Evolutionary conservation across 2,888 invertebrate genomes (phyloP).

Genomic region (Apamea epomidion): DNA sequence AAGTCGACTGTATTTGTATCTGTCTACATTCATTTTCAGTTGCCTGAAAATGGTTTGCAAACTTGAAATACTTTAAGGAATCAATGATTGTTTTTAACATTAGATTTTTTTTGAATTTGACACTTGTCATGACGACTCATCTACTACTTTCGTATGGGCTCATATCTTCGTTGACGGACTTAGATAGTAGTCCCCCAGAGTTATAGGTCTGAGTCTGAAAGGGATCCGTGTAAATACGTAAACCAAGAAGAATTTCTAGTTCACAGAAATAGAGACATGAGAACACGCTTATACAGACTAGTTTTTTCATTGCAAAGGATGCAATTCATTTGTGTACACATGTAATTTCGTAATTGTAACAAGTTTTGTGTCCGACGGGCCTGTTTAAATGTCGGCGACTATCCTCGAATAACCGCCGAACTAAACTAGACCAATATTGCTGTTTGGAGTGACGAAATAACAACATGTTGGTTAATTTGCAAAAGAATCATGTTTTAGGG

Average conservation of each 20-base stretch:
- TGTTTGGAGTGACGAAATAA: constrained; percentile 52
- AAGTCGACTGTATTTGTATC: constrained; percentile 16
- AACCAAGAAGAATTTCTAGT: constrained; percentile 4
- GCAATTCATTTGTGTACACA: constrained; percentile 47
- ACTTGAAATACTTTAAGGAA: constrained; percentile 11
- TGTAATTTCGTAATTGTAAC: constrained; percentile 67
- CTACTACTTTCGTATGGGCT: not conserved
- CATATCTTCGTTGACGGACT: not conserved
- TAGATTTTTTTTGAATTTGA: not conserved
- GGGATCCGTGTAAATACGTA: not conserved
- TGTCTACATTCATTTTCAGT: constrained; percentile 15
- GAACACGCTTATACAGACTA: constrained; percentile 44
- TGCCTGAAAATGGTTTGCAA: constrained; percentile 20
- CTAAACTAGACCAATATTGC: constrained; percentile 75
- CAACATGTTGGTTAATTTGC: constrained; percentile 36
- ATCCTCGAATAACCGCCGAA: constrained; percentile 65
- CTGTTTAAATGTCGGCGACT: constrained; percentile 78
- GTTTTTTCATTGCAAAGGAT: constrained; percentile 64
- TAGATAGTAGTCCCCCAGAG: not conserved
- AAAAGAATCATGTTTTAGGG: not conserved
- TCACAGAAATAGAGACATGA: constrained; percentile 37
- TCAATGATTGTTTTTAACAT: not conserved
- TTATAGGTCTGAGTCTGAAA: not conserved
- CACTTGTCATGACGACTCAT: not conserved
- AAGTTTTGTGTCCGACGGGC: constrained; percentile 72